Percentiles rank a stretch among this genome's conserved stretches.
phyloP scores from a whole-genome alignment of 2,797 vertebrate genomes.

The Discoglossus pictus region DNA sequence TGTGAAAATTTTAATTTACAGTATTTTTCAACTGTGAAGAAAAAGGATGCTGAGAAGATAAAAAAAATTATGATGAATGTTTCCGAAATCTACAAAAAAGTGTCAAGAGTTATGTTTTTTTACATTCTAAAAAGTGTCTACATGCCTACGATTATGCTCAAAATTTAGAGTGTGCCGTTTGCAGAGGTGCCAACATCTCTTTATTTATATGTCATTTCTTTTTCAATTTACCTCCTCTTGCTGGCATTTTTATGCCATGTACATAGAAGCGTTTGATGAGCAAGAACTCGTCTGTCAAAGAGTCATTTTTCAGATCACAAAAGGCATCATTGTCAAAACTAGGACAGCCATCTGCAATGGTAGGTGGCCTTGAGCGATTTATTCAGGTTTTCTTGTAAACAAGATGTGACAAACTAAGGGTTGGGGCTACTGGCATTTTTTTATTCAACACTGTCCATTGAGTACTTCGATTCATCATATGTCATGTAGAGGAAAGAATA shows the following conservation, averaged over 20 bases:
- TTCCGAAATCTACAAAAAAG: no score
- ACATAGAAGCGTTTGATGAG: constrained; percentile 18
- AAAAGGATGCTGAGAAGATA: no score
- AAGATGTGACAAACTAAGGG: constrained; percentile 22
- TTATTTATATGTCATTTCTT: constrained; percentile 15
- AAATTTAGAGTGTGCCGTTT: neutral
- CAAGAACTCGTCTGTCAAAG: constrained; percentile 18
- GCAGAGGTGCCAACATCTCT: neutral
- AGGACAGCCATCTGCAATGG: constrained; percentile 39
- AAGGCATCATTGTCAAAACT: constrained; percentile 6
- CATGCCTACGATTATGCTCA: neutral
- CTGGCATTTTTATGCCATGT: constrained; percentile 15
- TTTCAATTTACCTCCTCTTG: constrained; percentile 3
- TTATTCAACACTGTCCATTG: constrained; percentile 14
- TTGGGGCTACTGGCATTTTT: constrained; percentile 22
- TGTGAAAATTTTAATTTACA: no score
- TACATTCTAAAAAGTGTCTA: neutral
- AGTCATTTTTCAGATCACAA: constrained; percentile 27
- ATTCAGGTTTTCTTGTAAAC: constrained; percentile 39
- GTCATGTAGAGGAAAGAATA: neutral
- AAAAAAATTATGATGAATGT: no score
- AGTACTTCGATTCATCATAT: neutral
- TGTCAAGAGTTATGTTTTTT: no score
- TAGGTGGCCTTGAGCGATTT: constrained; percentile 42
- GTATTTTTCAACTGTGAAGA: no score